Base-by-base conservation (phyloP, 2,888 invertebrate genomes). In the Melipona bicolor region DNA sequence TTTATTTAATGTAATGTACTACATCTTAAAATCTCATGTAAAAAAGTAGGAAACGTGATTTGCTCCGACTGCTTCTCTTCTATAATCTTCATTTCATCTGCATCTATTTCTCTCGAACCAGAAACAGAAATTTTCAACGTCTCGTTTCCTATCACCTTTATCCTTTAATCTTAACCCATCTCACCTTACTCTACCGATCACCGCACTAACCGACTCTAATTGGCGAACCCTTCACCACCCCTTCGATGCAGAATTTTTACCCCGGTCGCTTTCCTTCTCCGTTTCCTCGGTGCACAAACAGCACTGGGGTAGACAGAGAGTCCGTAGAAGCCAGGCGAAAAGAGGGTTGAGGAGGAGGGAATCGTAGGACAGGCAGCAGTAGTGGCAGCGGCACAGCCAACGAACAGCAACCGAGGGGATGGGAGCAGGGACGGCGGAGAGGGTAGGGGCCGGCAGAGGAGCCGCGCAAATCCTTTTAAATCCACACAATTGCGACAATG, bases 401-500 rank as follows among this genome's bases (percentile, higher is more conserved):
- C 80, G 77, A 72, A 69, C 82, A 79, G 71, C 70, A 24, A 61
- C 13, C 61, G 77, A 49, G 83, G 73, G 85, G 82, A 76, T 81
- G 79, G 80, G 75, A 64, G 62, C 74, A 76, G 79, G 75, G 75
- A 43, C n/a, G 65, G 71, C 62, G 69, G 67, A 71, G 74, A 76
- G 86, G 84, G 74, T 73, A 77, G 77, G 83, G 85, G 81, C 67
- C 79, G 72, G 81, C 79, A 84, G 85, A 83, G 86, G 87, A 87
- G 90, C 89, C 93, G 93, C 91, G 93, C 93, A 94, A 94, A 94
- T 94, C 94, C 94, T 94, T 94, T 94, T 94, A 94, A 94, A 94
- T 94, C 94, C 94, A 94, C 94, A 94, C 94, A 94, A 94, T 94
- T 94, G 94, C 94, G 94, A 94, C 94, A 94, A 94, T 94, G 93